A percentile compares a stretch with the other conserved stretches of the same genome.
Evolutionary conservation across 2,797 vertebrate genomes (phyloP).

Genomic region (Onychomys arenicola): DNA sequence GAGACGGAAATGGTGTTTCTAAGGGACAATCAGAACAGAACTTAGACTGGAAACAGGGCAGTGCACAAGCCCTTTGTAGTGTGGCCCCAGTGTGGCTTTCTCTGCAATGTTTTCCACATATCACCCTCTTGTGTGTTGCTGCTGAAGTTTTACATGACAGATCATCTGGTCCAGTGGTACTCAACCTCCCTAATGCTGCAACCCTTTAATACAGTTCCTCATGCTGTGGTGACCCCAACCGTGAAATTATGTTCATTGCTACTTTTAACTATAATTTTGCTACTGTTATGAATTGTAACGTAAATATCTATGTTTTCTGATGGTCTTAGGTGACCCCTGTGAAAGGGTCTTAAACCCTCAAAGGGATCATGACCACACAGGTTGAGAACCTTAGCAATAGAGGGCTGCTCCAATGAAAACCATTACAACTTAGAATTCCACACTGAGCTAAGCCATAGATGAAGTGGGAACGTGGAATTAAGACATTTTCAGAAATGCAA

Average conservation of each 20-base stretch:
- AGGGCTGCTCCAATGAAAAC: neutral
- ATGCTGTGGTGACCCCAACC: neutral
- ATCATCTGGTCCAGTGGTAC: too few species aligned
- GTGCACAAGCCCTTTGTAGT: neutral
- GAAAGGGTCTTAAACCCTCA: too few species aligned
- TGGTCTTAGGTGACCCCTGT: neutral
- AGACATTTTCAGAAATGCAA: slow-evolving; percentile 17
- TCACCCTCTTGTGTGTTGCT: neutral
- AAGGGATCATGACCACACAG: neutral
- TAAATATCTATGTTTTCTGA: neutral
- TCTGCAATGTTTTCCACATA: neutral
- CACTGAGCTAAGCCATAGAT: neutral
- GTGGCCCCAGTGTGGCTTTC: neutral
- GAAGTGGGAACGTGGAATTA: neutral
- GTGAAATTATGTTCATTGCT: neutral
- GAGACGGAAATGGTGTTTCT: neutral
- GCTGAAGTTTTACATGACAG: neutral
- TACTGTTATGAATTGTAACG: neutral
- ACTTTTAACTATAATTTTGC: neutral
- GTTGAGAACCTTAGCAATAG: neutral
- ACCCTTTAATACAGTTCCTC: neutral
- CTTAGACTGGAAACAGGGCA: neutral
- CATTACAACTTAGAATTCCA: neutral
- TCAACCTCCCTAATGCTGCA: too few species aligned
- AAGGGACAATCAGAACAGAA: neutral